Evolutionary conservation across 2,888 invertebrate genomes (phyloP).

Genomic region (Leptinotarsa peninsularis): DNA sequence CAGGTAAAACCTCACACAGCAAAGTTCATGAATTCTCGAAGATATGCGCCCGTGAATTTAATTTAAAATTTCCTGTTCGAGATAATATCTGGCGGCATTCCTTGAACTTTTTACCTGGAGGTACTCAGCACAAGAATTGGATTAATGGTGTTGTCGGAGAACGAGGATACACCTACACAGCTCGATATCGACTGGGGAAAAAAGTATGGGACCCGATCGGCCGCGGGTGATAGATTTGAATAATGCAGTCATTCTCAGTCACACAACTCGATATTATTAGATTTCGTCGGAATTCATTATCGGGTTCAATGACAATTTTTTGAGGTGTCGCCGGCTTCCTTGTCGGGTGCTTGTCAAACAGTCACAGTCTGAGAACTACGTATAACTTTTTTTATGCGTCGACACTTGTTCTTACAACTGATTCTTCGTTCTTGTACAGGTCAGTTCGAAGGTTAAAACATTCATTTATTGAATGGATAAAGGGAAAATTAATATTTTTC

Average conservation of each 20-base stretch:
- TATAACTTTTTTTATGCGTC: background rate
- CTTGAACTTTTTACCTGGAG: constrained; percentile 29
- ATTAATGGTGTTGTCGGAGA: constrained; percentile 25
- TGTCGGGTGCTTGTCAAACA: background rate
- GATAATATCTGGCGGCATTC: constrained; percentile 29
- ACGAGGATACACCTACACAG: constrained; percentile 26
- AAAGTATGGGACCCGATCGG: constrained; percentile 9
- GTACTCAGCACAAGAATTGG: constrained; percentile 26
- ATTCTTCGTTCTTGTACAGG: background rate
- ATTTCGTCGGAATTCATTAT: constrained; percentile 1
- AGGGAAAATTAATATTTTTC: too few species aligned
- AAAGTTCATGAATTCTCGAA: constrained; percentile 18
- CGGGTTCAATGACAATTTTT: constrained; percentile 17
- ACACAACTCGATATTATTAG: constrained; percentile 17
- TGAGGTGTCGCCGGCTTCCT: background rate
- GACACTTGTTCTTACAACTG: background rate
- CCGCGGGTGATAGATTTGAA: constrained; percentile 12
- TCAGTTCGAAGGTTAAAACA: too few species aligned
- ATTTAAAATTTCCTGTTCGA: constrained; percentile 22
- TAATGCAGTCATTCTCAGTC: constrained; percentile 17
- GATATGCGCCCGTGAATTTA: constrained; percentile 21
- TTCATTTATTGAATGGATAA: too few species aligned
- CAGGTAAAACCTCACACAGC: constrained; percentile 16
- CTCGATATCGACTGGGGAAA: constrained; percentile 11
- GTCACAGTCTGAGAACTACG: background rate